A percentile compares a stretch with the other conserved stretches of the same genome.
Evolutionary conservation across 2,113 vertebrate species (phyloP).

Genomic region (Anguilla rostrata): DNA sequence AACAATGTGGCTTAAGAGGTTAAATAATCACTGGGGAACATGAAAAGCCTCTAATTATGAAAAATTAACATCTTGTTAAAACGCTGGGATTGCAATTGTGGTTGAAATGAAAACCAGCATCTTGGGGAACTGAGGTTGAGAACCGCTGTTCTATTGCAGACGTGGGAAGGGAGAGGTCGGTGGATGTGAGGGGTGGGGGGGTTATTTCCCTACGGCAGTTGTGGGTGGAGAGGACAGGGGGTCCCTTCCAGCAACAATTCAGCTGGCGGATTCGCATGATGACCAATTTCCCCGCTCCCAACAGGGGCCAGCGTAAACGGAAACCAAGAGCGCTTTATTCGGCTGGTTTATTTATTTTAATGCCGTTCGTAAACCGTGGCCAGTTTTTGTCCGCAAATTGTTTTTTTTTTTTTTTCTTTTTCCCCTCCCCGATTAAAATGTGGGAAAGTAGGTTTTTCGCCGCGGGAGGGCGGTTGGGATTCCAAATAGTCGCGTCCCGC

Average conservation of each 20-base stretch:
- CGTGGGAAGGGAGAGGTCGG: constrained; percentile 4
- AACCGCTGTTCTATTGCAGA: not conserved
- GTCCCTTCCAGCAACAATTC: not conserved
- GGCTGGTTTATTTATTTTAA: constrained; percentile 12
- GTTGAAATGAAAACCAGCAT: too few relatives aligned
- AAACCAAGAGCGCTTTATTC: constrained; percentile 14
- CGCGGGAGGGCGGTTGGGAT: constrained; percentile 47
- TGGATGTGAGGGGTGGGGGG: not conserved
- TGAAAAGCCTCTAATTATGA: too few relatives aligned
- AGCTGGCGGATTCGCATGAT: not conserved
- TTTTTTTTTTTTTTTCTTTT: constrained; percentile 53
- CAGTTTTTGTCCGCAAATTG: constrained; percentile 56
- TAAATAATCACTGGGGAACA: too few relatives aligned
- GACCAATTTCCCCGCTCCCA: not conserved
- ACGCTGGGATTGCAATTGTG: too few relatives aligned
- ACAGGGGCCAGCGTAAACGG: not conserved
- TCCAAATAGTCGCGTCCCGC: constrained; percentile 58
- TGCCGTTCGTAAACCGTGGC: constrained; percentile 55
- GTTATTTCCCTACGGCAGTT: not conserved
- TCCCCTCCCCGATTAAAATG: constrained; percentile 56
- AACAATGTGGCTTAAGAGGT: too few relatives aligned
- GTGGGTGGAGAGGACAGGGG: not conserved
- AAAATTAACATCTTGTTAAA: too few relatives aligned
- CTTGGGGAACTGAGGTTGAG: too few relatives aligned
- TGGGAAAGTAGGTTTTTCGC: constrained; percentile 59